Conservation (phyloP, 2,113 vertebrate genomes). For the Limanda limanda region DNA sequence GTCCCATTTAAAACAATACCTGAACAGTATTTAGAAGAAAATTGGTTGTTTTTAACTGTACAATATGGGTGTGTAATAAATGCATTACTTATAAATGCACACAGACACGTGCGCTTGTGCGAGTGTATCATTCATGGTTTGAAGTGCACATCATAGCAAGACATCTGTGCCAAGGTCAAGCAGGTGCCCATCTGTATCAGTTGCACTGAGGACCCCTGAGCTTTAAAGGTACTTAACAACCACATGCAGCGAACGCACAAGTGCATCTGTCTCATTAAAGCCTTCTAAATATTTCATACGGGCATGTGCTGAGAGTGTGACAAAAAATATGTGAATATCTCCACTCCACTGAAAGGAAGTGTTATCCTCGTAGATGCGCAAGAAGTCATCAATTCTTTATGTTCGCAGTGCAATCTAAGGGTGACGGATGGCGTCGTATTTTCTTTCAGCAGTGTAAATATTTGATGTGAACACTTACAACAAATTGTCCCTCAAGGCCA, state of each 20-base stretch:
- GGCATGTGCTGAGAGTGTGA: slow-evolving; percentile 38
- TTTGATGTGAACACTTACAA: slow-evolving; percentile 79
- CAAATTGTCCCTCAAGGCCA: slow-evolving; percentile 77
- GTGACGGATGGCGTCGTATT: slow-evolving; percentile 55
- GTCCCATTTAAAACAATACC: neutral
- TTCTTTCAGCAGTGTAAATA: slow-evolving; percentile 74
- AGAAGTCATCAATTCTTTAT: slow-evolving; percentile 80
- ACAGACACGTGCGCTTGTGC: slow-evolving; percentile 1
- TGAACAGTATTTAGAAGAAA: neutral
- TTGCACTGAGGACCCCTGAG: slow-evolving; percentile 59
- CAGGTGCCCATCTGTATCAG: slow-evolving; percentile 69
- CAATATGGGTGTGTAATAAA: neutral
- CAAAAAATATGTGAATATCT: slow-evolving; percentile 47
- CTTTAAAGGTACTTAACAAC: slow-evolving; percentile 76
- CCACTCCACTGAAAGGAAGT: slow-evolving; percentile 30
- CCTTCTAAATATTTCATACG: slow-evolving; percentile 76
- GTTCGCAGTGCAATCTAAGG: slow-evolving; percentile 57
- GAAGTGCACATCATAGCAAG: slow-evolving; percentile 35
- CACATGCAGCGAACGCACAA: slow-evolving; percentile 62
- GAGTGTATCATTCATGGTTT: slow-evolving; percentile 28
- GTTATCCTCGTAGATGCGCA: slow-evolving; percentile 48
- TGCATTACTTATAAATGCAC: neutral
- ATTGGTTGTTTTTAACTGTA: neutral
- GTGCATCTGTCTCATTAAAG: slow-evolving; percentile 80
- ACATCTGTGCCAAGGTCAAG: slow-evolving; percentile 72